phyloP scores from a whole-genome alignment of 2,113 vertebrate genomes.

The Piprites chloris region DNA sequence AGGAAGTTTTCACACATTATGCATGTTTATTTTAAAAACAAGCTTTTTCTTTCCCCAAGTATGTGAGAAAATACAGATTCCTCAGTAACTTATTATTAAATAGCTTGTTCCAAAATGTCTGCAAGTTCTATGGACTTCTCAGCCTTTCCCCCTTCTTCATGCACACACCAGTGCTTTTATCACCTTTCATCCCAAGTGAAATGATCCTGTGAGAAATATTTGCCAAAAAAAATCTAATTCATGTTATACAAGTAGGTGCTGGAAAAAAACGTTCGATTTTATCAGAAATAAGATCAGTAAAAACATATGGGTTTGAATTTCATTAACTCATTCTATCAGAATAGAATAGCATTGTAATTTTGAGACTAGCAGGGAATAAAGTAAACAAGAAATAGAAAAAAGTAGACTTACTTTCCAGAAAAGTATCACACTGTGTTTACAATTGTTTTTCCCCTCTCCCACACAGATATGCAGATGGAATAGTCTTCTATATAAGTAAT shows the following conservation, averaged over 20 bases:
- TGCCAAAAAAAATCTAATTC: background rate
- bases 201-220: background rate
- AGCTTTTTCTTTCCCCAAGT: background rate
- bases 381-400: background rate
- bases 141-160: background rate
- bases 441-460: background rate
- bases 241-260: background rate
- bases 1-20: background rate
- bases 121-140: background rate
- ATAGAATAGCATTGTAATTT: background rate
- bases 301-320: background rate
- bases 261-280: background rate
- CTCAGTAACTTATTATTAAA: background rate
- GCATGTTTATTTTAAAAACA: background rate
- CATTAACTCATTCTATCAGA: background rate
- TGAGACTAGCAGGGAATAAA: background rate
- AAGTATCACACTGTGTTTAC: background rate
- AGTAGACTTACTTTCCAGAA: background rate
- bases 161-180: background rate
- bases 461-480: background rate
- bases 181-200: background rate
- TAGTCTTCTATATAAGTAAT: background rate
- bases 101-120: background rate
- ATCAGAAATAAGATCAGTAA: background rate
- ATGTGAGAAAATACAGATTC: constrained; percentile 8